Conservation (phyloP, 2,113 vertebrate genomes). For the Semnornis frantzii region DNA sequence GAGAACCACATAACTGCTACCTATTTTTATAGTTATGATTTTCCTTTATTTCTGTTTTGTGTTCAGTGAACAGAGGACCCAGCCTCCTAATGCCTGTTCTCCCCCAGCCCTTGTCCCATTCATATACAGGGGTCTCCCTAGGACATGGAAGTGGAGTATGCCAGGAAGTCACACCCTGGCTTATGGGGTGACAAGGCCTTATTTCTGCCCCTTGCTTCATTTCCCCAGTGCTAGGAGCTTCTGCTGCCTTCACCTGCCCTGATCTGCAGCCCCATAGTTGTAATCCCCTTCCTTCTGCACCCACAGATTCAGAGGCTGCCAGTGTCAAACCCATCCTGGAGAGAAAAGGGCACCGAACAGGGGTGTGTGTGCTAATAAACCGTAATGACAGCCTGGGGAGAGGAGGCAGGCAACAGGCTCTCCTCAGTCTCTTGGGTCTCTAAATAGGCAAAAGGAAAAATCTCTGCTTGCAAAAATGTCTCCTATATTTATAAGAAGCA, state of each 20-base stretch:
- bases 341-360: neutral
- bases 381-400: neutral
- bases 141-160: neutral
- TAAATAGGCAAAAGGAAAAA: neutral
- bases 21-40: neutral
- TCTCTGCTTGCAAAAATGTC: neutral
- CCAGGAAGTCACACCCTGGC: too few species aligned
- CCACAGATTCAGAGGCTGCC: conserved; percentile 14
- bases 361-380: neutral
- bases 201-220: neutral
- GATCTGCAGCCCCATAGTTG: neutral
- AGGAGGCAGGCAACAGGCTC: neutral
- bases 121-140: neutral
- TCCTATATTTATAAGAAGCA: conserved; percentile 35
- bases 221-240: neutral
- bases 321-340: neutral
- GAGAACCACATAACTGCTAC: neutral
- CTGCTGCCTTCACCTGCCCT: conserved; percentile 32
- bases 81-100: neutral
- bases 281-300: conserved; percentile 58
- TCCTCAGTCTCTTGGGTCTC: neutral
- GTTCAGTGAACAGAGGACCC: neutral
- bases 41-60: neutral
- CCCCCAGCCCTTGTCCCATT: neutral
- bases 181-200: neutral